phyloP scores from a whole-genome alignment of 2,797 vertebrate species.

The Petrocephalus schoutedeni region DNA sequence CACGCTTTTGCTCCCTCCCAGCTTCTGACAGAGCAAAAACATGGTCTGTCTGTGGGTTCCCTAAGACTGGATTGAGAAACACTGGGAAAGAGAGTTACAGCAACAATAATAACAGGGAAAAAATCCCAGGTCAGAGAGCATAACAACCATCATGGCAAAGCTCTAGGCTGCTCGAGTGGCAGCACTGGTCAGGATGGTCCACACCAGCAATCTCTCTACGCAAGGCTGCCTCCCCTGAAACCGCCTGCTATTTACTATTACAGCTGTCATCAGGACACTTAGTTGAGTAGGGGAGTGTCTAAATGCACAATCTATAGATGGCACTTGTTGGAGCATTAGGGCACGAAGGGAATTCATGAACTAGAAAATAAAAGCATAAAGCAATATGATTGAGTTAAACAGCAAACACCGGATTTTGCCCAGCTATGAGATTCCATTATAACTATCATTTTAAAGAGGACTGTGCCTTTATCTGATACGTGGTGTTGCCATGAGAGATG shows the following conservation, averaged over 20 bases:
- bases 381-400: not conserved
- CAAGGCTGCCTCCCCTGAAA: not conserved
- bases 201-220: not conserved
- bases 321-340: not conserved
- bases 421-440: not conserved
- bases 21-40: not conserved
- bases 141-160: slow-evolving; percentile 43
- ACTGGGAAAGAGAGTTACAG: not conserved
- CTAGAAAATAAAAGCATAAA: not conserved
- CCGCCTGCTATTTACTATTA: not conserved
- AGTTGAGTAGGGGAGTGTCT: not conserved
- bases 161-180: slow-evolving; percentile 47
- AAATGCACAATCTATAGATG: not conserved
- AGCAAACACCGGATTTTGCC: not conserved
- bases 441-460: not conserved
- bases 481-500: not conserved
- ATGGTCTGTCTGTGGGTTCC: not conserved
- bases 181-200: slow-evolving; percentile 37
- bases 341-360: not conserved
- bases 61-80: not conserved
- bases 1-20: not conserved
- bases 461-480: not conserved
- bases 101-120: not conserved
- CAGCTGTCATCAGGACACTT: not conserved
- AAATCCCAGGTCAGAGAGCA: slow-evolving; percentile 44